These are phyloP conservation scores for Catostylus mosaicus DNA, from an alignment of 30 jellyfish, hydroid and myxozoan genomes.

Conservation along the genomic window DNA sequence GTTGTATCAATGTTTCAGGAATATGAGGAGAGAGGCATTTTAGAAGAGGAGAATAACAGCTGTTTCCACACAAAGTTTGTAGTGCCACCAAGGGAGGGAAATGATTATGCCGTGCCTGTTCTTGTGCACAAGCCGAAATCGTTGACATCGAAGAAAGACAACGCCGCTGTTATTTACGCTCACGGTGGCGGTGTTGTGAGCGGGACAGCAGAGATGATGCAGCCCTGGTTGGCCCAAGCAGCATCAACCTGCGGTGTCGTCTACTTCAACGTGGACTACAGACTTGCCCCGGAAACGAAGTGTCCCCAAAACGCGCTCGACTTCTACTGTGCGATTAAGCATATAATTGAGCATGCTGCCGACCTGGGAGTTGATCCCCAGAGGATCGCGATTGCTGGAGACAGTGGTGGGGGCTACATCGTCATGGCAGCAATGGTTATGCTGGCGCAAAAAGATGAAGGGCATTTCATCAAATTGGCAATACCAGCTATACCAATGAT, in stretches of 20 bases:
- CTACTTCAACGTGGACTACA: too few relatives aligned
- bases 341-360: conserved; percentile 23
- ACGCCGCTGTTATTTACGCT: conserved; percentile 41
- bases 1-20: too few relatives aligned
- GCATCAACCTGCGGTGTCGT: conserved; percentile 17
- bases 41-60: background rate
- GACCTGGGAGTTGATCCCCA: conserved; percentile 19
- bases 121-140: background rate
- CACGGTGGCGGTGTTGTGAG: conserved; percentile 40
- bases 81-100: background rate
- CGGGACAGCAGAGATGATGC: conserved; percentile 19
- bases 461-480: too few relatives aligned
- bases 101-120: background rate
- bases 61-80: background rate
- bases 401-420: too few relatives aligned
- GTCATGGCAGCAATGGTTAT: too few relatives aligned
- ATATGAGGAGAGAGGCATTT: background rate
- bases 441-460: too few relatives aligned
- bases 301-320: conserved; percentile 37
- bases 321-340: conserved; percentile 31
- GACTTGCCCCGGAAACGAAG: conserved; percentile 48
- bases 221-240: conserved; percentile 1
- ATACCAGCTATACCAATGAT: too few relatives aligned
- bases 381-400: too few relatives aligned
- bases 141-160: background rate